phyloP scores from a whole-genome alignment of 2,888 invertebrate genomes.

The Drosophila infuscata region DNA sequence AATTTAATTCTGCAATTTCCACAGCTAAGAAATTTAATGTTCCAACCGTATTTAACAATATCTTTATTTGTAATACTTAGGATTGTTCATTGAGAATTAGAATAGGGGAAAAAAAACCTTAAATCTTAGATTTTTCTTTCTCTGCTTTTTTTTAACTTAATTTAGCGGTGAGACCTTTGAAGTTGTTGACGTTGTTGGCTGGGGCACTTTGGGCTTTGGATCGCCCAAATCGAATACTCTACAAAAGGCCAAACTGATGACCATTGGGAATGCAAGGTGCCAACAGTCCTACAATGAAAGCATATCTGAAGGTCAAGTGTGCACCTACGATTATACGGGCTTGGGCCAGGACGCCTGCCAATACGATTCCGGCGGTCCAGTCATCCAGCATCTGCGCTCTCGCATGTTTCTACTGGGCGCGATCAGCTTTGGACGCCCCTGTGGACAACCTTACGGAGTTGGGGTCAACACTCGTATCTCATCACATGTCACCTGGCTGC shows the following conservation, averaged over 20 bases:
- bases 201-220: conserved; percentile 86
- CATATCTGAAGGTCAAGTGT: conserved; percentile 57
- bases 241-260: conserved; percentile 85
- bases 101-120: neutral
- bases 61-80: neutral
- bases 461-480: conserved; percentile 87
- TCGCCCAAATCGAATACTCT: conserved; percentile 85
- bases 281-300: conserved; percentile 55
- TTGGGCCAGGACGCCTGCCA: conserved; percentile 86
- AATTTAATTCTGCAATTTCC: neutral
- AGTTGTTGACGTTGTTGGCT: conserved; percentile 83
- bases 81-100: neutral
- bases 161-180: conserved; percentile 47
- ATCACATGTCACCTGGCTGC: conserved; percentile 86
- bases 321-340: conserved; percentile 75
- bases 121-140: neutral
- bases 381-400: conserved; percentile 83
- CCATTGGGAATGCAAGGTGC: conserved; percentile 68
- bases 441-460: conserved; percentile 85
- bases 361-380: conserved; percentile 86
- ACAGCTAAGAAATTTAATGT: neutral
- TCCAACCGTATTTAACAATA: neutral
- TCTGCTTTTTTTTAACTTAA: neutral
- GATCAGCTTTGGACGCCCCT: conserved; percentile 86
- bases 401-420: conserved; percentile 86